Conservation (phyloP, 1,140 invertebrate genomes). For the Drosophila rhopaloa region DNA sequence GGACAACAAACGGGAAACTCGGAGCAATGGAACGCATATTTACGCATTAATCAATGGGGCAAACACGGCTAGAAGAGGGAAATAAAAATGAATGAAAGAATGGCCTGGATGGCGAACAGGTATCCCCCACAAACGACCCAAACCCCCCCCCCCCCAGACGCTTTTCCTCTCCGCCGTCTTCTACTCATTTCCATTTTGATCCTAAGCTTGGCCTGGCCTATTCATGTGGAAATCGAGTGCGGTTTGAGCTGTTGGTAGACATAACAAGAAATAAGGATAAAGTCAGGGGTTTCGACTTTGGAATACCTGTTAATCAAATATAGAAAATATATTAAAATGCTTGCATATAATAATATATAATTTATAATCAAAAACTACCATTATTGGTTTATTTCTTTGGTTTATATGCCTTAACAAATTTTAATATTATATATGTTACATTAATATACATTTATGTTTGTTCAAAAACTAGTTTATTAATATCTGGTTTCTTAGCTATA, state of each 20-base stretch:
- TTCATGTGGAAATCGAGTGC: conserved; percentile 68
- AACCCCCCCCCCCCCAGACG: neutral
- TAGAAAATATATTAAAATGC: neutral
- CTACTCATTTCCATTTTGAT: conserved; percentile 46
- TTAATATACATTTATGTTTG: too few species aligned
- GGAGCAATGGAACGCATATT: conserved; percentile 65
- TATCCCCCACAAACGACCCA: conserved; percentile 3
- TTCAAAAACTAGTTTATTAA: too few species aligned
- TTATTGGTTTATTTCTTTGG: too few species aligned
- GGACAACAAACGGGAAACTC: conserved; percentile 51
- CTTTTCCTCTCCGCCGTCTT: conserved; percentile 6
- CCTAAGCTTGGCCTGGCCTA: conserved; percentile 39
- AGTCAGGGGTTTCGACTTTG: neutral
- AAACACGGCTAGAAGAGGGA: conserved; percentile 46
- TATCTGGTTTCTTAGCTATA: too few species aligned
- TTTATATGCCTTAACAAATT: neutral
- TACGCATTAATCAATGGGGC: conserved; percentile 77
- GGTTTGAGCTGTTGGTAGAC: conserved; percentile 42
- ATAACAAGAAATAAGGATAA: conserved; percentile 27
- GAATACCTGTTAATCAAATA: neutral
- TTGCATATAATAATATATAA: neutral
- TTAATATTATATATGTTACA: too few species aligned
- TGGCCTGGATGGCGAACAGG: conserved; percentile 40
- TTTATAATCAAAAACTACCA: too few species aligned
- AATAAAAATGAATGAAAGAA: conserved; percentile 41